A percentile compares a stretch with the other conserved stretches of the same genome.
Conservation (phyloP, 2,797 vertebrate species). For the Aselliscus stoliczkanus region DNA sequence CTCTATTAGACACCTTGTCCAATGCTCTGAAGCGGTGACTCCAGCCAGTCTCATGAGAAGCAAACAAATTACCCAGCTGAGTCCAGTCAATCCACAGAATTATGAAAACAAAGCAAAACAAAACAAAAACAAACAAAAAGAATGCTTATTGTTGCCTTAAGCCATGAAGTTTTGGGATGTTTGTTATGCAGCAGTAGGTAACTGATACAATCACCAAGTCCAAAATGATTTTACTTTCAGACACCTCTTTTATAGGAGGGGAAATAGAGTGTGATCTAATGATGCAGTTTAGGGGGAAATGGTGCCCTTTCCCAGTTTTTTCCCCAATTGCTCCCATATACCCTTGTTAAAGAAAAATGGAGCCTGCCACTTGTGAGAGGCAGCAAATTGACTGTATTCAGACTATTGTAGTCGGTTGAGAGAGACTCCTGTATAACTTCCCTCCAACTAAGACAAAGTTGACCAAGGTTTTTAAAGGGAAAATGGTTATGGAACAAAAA, state of each 20-base stretch:
- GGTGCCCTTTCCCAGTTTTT: background rate
- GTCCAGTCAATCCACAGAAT: background rate
- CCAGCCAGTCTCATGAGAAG: background rate
- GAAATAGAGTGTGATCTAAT: background rate
- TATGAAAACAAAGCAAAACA: background rate
- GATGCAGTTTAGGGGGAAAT: background rate
- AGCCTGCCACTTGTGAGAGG: background rate
- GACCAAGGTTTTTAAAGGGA: background rate
- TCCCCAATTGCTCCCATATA: background rate
- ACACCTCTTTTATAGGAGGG: background rate
- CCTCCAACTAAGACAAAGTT: background rate
- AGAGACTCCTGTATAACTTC: background rate
- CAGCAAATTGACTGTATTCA: background rate
- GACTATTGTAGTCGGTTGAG: background rate
- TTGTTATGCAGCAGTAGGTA: background rate
- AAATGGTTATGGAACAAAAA: background rate
- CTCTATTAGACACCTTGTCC: background rate
- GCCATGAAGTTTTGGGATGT: background rate
- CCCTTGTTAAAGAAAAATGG: background rate
- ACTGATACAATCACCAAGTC: background rate
- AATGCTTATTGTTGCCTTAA: background rate
- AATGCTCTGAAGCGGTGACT: background rate
- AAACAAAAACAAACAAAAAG: no score
- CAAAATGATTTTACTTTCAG: background rate
- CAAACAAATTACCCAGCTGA: background rate